Base-by-base conservation (phyloP, 1,140 invertebrate genomes). In the Babylonia areolata region DNA sequence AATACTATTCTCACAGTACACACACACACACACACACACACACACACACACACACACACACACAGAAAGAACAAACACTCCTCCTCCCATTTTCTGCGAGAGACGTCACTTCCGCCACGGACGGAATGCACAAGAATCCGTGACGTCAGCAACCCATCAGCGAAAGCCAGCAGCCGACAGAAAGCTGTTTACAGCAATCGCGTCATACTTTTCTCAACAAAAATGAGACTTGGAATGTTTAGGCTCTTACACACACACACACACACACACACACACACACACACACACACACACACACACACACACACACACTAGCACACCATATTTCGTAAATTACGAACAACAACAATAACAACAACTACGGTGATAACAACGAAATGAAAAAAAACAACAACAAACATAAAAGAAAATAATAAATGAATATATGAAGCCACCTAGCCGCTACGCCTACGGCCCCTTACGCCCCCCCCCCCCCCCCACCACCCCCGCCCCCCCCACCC, bases 121-220 rank as follows among this genome's bases (percentile, higher is more conserved):
- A 82, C 75, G 39, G 86, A 87, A 87, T 87, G 86, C 86, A 87
- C 86, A 81, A 87, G 86, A 81, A 40, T 77, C 35, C 37, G 42
- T 87, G 86, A 87, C 86, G 73, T 87, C 86, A 64, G 75, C 37
- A 69, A 79, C 77, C 69, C 37, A 42, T 87, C 86, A 69, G 86
- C 75, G 54, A 71, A 28, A 39, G 73, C 86, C 71, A 51, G 39
- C 81, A 87, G 81, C 81, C 81, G 40, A 54, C 23, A 12, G 23
- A 71, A 71, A 20, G 58, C 81, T 79, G 86, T 87, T 87, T 87
- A 58, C 35, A n/a, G 86, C 73, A 12, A 37, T 51, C 46, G 75
- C 86, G 81, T 87, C 86, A 87, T 69, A 3, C 3, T n/a, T n/a
- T 40, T 87, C 75, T 86, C 69, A 31, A 71, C 39, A 75, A 86